These are phyloP conservation scores for Onychomys leucogaster DNA, from an alignment of 2,797 vertebrate genomes.

Conservation along the genomic window DNA sequence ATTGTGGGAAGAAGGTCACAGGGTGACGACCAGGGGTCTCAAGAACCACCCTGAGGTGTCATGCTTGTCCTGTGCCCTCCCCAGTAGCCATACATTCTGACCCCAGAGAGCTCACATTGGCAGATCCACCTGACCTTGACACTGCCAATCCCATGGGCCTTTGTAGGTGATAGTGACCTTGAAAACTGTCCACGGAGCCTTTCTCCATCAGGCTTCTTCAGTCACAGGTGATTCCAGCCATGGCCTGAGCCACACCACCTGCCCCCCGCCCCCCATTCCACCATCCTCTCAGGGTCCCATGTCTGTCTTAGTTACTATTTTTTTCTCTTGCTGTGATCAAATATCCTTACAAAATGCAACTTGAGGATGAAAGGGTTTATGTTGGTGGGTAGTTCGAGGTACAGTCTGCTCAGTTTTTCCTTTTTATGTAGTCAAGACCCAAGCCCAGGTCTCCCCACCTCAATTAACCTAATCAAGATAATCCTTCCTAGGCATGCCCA, in stretches of 20 bases:
- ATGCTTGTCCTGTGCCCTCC: not conserved
- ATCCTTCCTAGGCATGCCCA: not conserved
- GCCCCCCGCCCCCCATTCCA: not conserved
- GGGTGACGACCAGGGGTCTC: not conserved
- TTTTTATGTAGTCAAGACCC: not conserved
- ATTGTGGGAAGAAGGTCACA: not conserved
- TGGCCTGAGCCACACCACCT: not conserved
- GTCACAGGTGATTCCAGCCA: not conserved
- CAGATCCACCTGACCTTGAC: not conserved
- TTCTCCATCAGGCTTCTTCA: not conserved
- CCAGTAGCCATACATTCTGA: not conserved
- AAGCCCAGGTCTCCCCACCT: not conserved
- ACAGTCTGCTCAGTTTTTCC: not conserved
- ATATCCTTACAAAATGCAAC: not conserved
- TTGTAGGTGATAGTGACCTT: not conserved
- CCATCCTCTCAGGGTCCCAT: rapidly evolving
- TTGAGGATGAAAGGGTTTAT: not conserved
- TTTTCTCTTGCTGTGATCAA: not conserved
- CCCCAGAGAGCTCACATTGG: not conserved
- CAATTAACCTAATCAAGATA: not conserved
- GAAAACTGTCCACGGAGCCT: too few relatives aligned
- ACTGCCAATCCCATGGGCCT: not conserved
- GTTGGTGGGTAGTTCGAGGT: not conserved
- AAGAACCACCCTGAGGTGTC: not conserved
- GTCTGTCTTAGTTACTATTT: not conserved